Conservation (phyloP, 2,888 invertebrate species). For the Clostera curtula region DNA sequence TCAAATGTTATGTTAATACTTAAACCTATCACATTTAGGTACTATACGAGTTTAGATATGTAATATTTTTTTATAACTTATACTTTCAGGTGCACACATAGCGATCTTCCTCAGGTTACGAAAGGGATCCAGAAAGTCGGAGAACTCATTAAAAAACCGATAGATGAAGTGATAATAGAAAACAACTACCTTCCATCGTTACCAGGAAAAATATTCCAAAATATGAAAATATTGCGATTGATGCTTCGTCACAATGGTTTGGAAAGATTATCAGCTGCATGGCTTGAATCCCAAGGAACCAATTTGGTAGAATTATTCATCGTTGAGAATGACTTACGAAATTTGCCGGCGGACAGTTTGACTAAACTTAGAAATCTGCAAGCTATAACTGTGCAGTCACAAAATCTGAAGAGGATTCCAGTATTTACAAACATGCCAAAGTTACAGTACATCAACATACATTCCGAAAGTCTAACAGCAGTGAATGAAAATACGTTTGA, state of each 20-base stretch:
- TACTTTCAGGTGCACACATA: constrained; percentile 88
- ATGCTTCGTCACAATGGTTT: constrained; percentile 90
- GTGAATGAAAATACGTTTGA: constrained; percentile 81
- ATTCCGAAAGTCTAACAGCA: constrained; percentile 79
- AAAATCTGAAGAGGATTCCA: constrained; percentile 83
- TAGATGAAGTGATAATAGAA: constrained; percentile 91
- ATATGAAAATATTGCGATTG: constrained; percentile 82
- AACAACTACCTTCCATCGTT: constrained; percentile 89
- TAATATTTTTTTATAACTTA: neutral
- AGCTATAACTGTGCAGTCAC: constrained; percentile 88
- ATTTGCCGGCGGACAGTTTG: constrained; percentile 85
- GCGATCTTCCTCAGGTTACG: constrained; percentile 85
- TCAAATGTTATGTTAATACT: no score
- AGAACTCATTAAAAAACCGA: constrained; percentile 78
- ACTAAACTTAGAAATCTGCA: constrained; percentile 83
- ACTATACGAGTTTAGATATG: no score
- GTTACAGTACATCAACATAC: constrained; percentile 82
- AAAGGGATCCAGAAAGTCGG: constrained; percentile 83
- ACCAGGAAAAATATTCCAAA: constrained; percentile 87
- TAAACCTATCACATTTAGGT: no score
- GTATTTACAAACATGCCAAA: constrained; percentile 81
- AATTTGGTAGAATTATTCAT: constrained; percentile 87
- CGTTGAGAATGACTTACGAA: constrained; percentile 87
- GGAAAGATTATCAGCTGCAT: constrained; percentile 86
- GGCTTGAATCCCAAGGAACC: constrained; percentile 86